phyloP scores from a whole-genome alignment of 2,797 vertebrate species.

The Staurois parvus region DNA sequence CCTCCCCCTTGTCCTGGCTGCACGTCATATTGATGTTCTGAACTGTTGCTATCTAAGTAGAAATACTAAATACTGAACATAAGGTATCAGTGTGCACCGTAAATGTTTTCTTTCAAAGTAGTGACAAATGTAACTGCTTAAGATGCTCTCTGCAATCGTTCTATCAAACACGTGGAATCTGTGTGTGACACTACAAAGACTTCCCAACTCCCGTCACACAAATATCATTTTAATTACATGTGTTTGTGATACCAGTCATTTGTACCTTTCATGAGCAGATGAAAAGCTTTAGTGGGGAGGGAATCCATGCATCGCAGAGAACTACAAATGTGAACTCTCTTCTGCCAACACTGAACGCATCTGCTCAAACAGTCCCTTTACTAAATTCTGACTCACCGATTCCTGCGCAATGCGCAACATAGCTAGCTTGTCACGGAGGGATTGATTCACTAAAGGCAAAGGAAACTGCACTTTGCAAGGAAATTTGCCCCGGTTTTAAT shows the following conservation, averaged over 20 bases:
- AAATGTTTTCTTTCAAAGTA: neutral
- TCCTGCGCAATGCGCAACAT: neutral
- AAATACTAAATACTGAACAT: neutral
- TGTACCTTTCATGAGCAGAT: slow-evolving; percentile 5
- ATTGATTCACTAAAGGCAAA: too few species aligned
- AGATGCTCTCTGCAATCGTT: neutral
- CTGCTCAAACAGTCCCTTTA: neutral
- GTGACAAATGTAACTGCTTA: slow-evolving; percentile 4
- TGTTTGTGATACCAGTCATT: neutral
- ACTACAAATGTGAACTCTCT: neutral
- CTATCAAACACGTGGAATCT: neutral
- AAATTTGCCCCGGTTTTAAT: too few species aligned
- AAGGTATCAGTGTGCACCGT: neutral
- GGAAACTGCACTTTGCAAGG: too few species aligned
- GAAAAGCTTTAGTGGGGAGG: neutral
- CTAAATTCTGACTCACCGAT: too few species aligned
- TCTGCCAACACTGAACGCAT: neutral
- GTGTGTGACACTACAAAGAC: slow-evolving; percentile 8
- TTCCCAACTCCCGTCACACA: slow-evolving; percentile 1
- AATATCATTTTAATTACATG: slow-evolving; percentile 6
- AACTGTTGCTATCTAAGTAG: neutral
- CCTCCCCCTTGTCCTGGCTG: too few species aligned
- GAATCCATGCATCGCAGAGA: neutral
- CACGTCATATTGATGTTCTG: neutral
- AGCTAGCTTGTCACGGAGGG: too few species aligned